These are phyloP conservation scores for Lophotriccus pileatus DNA, from an alignment of 2,797 vertebrate species.

Conservation along the genomic window DNA sequence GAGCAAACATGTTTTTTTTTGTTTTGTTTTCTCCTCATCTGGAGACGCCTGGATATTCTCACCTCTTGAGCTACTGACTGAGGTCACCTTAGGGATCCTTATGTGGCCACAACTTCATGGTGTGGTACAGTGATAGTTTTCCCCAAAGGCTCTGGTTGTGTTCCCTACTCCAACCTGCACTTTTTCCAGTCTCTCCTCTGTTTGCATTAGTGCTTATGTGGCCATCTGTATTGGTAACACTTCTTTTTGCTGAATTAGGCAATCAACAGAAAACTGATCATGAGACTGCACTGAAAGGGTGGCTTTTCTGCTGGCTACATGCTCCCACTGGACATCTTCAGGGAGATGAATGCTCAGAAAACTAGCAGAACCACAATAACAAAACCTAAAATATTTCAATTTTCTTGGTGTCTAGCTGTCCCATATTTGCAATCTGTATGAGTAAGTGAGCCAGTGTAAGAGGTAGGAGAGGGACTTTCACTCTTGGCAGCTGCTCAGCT, in stretches of 20 bases:
- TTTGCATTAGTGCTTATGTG: not conserved
- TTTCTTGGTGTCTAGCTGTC: not conserved
- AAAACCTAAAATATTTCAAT: not conserved
- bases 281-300: not conserved
- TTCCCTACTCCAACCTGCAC: not conserved
- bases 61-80: not conserved
- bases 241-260: not conserved
- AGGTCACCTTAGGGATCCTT: not conserved
- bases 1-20: slow-evolving; percentile 8
- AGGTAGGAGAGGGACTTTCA: not conserved
- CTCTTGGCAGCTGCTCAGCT: not conserved
- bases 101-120: not conserved
- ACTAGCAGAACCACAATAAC: not conserved
- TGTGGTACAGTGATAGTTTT: not conserved
- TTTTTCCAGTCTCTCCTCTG: not conserved
- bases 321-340: not conserved
- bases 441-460: not conserved
- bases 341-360: not conserved
- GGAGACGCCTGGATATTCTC: not conserved
- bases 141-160: not conserved
- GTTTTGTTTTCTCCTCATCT: not conserved
- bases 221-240: not conserved
- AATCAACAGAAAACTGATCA: not conserved
- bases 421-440: not conserved
- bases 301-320: not conserved